A percentile compares a stretch with the other conserved stretches of the same genome.
phyloP scores from a whole-genome alignment of 2,888 invertebrate species.

The Oligia latruncula region DNA sequence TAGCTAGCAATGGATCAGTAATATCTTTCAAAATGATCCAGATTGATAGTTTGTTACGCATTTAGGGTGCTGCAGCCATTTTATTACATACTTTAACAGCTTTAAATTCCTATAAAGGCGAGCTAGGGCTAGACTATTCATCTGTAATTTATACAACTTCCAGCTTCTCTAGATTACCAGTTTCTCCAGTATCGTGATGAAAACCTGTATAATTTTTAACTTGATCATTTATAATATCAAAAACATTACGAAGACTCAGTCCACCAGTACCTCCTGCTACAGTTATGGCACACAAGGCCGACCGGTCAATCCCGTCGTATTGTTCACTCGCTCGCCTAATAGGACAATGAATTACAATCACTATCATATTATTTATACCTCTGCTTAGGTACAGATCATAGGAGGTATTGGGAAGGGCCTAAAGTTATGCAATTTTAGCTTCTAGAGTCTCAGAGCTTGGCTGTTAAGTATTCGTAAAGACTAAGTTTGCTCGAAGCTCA shows the following conservation, averaged over 20 bases:
- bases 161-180: neutral
- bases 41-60: no score
- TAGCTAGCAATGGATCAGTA: no score
- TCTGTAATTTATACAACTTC: neutral
- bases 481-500: neutral
- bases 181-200: neutral
- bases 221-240: conserved; percentile 7
- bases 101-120: neutral
- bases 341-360: conserved; percentile 30
- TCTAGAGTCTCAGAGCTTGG: neutral
- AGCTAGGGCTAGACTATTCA: neutral
- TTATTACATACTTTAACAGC: neutral
- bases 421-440: neutral
- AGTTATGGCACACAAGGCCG: conserved; percentile 64
- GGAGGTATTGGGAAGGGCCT: neutral
- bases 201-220: neutral
- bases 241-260: neutral
- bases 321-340: conserved; percentile 40
- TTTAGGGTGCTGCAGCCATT: neutral
- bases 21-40: no score
- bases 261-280: conserved; percentile 7
- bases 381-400: neutral
- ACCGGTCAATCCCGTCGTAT: conserved; percentile 59
- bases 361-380: conserved; percentile 39
- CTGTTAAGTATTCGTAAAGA: neutral